Evolutionary conservation across 2,113 vertebrate genomes (phyloP), one percentile per base, ranked within the genome.

Genomic region (Tupaia chinensis): DNA sequence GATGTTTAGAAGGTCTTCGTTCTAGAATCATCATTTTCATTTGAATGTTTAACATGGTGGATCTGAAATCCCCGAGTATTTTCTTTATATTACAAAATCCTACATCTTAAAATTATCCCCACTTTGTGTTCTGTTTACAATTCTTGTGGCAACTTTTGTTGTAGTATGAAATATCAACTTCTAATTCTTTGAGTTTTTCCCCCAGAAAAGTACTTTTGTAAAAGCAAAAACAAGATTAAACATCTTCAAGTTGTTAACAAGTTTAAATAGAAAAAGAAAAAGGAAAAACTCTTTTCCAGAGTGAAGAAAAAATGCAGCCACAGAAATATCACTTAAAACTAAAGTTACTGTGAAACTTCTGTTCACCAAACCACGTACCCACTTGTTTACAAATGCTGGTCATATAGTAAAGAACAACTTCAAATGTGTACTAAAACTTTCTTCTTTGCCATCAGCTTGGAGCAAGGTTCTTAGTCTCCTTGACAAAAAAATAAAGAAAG

Each of bases 171-270:
- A 89, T 82, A 93, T 87, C 73, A 87, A 84, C 29, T 96, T 95
- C 74, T 84, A 90, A 84, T 84, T 92, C 20, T 96, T 32, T 85
- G 0, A 60, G 80, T 63, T 72, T 63, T 77, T 54, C 11, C 0
- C 61, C 61, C 73, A 83, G 14, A 83, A 96, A 89, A 87, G 61
- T 11, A 69, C 29, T 94, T 94, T 87, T 89, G 44, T 44, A 44
- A 96, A 95, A 96, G 92, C 54, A 93, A 92, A 96, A 92, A 89
- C n/a, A 90, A 97, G 61, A 91, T 84, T 93, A 94, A 93, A 93
- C 15, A 58, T 74, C 66, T 85, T 96, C 60, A 65, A 76, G 34
- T 90, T 78, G 34, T 95, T 95, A 79, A 27, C n/a, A 83, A 89
- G 60, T 86, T 92, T 94, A 91, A 97, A 93, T 84, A 93, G 70